These are phyloP conservation scores for Pyrrhosoma nymphula DNA, from an alignment of 2,888 invertebrate genomes.

Conservation along the genomic window DNA sequence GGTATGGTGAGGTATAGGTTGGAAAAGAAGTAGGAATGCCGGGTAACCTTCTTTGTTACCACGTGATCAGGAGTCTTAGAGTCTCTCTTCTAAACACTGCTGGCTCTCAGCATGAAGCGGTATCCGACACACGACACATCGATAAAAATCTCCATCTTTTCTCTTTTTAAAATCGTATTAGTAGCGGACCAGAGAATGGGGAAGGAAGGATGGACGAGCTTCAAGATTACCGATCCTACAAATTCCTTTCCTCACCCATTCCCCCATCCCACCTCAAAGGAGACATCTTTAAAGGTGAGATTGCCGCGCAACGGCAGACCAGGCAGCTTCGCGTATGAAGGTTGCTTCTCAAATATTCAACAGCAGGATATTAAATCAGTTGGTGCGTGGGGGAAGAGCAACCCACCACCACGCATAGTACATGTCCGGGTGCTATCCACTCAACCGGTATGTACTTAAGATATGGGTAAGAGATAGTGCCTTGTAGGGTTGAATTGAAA, in stretches of 20 bases:
- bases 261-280: not conserved
- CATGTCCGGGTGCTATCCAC: slow-evolving; percentile 53
- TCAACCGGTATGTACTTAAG: slow-evolving; percentile 54
- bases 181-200: not conserved
- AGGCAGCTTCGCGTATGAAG: slow-evolving; percentile 2
- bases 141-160: slow-evolving; percentile 9
- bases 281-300: too few species aligned
- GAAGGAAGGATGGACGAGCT: not conserved
- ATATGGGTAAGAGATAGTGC: slow-evolving; percentile 43
- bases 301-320: not conserved
- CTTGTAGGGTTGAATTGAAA: slow-evolving; percentile 40
- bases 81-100: not conserved
- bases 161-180: not conserved
- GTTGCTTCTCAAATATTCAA: slow-evolving; percentile 19
- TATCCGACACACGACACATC: slow-evolving; percentile 40
- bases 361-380: slow-evolving; percentile 38
- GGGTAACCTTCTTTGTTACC: slow-evolving; percentile 42
- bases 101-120: slow-evolving; percentile 29
- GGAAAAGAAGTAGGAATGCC: not conserved
- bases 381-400: not conserved
- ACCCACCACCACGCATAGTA: not conserved
- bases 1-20: not conserved
- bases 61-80: not conserved
- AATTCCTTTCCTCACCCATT: slow-evolving; percentile 26
- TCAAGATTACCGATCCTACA: not conserved